Base-by-base conservation (phyloP, 2,888 invertebrate genomes). In the Pegoplata infirma region DNA sequence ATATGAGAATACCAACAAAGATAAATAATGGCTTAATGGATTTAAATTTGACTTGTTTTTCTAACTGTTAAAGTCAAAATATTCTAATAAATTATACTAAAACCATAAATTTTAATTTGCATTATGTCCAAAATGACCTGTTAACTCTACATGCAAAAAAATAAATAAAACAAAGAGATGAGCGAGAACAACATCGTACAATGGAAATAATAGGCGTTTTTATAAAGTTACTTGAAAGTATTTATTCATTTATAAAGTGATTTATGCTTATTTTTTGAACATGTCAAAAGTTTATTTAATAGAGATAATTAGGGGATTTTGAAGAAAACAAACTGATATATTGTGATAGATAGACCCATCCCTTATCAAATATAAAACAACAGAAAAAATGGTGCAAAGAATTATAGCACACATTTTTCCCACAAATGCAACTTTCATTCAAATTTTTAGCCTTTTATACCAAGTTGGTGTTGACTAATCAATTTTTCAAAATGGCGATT, bases 41-140 rank as follows among this genome's bases (percentile, higher is more conserved):
- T 77, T 77, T 77, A 73, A 72, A 77, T 63, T 67, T 63, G 56
- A 67, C 66, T 51, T 56, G 67, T 46, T 68, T 58, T 73, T 25
- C n/a, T 21, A 63, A 58, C 67, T 19, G 51, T 63, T 51, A 14
- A 77, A 77, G 63, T 77, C 72, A 64, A 77, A 72, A 64, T 59
- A 58, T 68, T 49, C 55, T 58, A 68, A 73, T 77, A 77, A 73
- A 72, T 77, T 67, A 72, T 56, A 68, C 28, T 44, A 63, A 66
- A 72, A 56, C 49, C 67, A 73, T 77, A 77, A 72, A 77, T 77
- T 77, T 68, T 64, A 63, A 73, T 68, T 77, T 68, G 10, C 44
- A 51, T 28, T 66, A 21, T 68, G 49, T 46, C 51, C 17, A 56
- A 72, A 72, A 67, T 73, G 56, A 77, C 77, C 73, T 73, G 77